Evolutionary conservation across 2,113 vertebrate genomes (phyloP).

Genomic region (Xenopus laevis): DNA sequence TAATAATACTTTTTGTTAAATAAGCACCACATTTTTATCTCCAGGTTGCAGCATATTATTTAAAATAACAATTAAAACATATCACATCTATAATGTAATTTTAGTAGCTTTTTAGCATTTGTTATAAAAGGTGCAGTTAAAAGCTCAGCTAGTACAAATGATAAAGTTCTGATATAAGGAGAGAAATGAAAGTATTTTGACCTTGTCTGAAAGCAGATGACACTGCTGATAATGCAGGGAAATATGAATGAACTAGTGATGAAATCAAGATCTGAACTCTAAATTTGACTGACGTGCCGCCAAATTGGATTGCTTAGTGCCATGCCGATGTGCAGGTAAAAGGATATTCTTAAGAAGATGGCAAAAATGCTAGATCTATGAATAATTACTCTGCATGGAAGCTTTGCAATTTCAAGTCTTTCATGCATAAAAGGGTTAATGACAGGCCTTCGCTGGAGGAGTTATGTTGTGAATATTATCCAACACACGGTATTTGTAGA

Average conservation of each 20-base stretch:
- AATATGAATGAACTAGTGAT: constrained; percentile 29
- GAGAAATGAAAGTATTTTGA: constrained; percentile 33
- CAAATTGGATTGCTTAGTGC: constrained; percentile 40
- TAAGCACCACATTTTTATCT: no score
- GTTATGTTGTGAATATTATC: no score
- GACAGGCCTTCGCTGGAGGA: not conserved
- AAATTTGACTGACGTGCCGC: constrained; percentile 39
- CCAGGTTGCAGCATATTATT: no score
- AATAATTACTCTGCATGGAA: constrained; percentile 34
- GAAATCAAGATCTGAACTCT: constrained; percentile 19
- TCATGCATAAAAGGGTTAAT: constrained; percentile 2
- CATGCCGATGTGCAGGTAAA: constrained; percentile 32
- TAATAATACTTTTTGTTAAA: no score
- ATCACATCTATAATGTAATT: no score
- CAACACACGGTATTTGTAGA: no score
- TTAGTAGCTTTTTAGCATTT: no score
- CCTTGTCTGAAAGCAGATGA: constrained; percentile 40
- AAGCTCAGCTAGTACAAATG: constrained; percentile 21
- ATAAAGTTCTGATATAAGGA: constrained; percentile 17
- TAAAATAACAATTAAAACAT: no score
- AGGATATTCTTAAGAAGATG: constrained; percentile 21
- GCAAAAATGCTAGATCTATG: constrained; percentile 14
- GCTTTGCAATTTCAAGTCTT: not conserved
- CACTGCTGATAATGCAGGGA: constrained; percentile 35
- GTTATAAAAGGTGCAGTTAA: constrained; percentile 6